Conservation (phyloP, 2,797 vertebrate species). For the Acropternis orthonyx region DNA sequence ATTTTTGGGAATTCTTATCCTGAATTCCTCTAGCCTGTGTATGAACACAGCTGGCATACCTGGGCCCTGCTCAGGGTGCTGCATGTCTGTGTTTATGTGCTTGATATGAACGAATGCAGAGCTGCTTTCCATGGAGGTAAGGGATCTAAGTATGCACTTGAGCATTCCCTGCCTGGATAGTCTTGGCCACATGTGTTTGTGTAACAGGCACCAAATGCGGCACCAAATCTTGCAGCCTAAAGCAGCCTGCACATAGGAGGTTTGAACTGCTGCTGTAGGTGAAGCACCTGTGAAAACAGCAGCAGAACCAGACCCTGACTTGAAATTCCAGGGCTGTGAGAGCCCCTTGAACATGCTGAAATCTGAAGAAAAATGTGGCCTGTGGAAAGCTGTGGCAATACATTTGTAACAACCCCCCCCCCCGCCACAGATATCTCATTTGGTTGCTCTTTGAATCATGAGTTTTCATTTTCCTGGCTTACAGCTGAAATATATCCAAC, state of each 20-base stretch:
- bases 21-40: background rate
- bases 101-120: background rate
- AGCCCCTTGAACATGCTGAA: background rate
- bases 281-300: background rate
- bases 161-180: background rate
- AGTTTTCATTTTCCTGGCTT: background rate
- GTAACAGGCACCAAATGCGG: background rate
- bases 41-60: background rate
- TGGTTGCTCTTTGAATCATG: background rate
- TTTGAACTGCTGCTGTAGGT: background rate
- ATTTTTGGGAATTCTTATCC: background rate
- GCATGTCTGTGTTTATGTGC: background rate
- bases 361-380: background rate
- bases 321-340: background rate
- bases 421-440: fast-evolving
- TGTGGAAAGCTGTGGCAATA: background rate
- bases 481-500: background rate
- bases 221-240: background rate
- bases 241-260: background rate
- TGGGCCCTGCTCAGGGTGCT: background rate
- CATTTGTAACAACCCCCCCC: background rate
- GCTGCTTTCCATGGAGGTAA: background rate
- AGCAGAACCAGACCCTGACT: background rate
- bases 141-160: background rate
- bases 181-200: background rate